These are phyloP conservation scores for Pyrrhosoma nymphula DNA, from an alignment of 2,888 invertebrate genomes.

Conservation along the genomic window DNA sequence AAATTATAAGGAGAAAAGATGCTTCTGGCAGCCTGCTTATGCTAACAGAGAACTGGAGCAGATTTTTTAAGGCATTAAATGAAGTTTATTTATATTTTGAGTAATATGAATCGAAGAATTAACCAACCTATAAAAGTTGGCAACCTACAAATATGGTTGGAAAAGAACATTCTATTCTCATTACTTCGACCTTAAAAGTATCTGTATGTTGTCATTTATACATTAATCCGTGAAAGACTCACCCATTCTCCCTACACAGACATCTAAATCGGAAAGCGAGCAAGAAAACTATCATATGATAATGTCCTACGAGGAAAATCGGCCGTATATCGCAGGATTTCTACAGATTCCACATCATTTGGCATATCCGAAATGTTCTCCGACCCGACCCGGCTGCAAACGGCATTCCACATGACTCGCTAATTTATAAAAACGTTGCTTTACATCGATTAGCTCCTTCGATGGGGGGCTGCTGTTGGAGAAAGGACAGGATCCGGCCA, in stretches of 20 bases:
- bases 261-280: background rate
- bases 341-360: background rate
- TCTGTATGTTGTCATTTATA: too few species aligned
- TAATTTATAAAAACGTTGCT: conserved; percentile 16
- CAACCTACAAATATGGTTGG: too few species aligned
- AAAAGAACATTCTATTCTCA: too few species aligned
- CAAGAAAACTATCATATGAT: background rate
- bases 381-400: background rate
- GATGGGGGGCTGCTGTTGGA: background rate
- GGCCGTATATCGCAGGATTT: background rate
- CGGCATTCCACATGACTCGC: background rate
- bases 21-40: too few species aligned
- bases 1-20: too few species aligned
- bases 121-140: too few species aligned
- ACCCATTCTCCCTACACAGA: background rate
- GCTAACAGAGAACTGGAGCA: too few species aligned
- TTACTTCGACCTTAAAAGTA: too few species aligned
- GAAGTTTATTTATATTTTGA: too few species aligned
- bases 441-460: background rate
- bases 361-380: background rate
- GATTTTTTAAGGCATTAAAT: too few species aligned
- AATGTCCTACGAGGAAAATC: background rate
- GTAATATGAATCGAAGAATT: too few species aligned
- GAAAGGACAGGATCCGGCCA: background rate
- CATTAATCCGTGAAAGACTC: background rate